Evolutionary conservation across 2,113 vertebrate species (phyloP), one percentile per base, ranked within the genome.

Genomic region (Lutjanus erythropterus): DNA sequence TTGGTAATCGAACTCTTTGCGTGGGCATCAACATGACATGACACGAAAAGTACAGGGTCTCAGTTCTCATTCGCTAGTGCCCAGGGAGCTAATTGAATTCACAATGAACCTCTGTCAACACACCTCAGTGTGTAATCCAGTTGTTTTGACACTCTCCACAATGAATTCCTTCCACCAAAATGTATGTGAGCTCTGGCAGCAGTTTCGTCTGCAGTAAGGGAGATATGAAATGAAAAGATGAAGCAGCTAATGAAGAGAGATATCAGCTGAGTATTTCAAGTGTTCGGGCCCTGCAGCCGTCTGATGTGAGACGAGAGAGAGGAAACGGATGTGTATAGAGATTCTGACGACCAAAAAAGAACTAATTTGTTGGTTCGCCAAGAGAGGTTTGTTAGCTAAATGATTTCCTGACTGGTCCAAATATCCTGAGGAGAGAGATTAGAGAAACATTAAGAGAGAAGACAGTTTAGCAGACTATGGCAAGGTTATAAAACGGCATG

Each of bases 141-240:
- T 74, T 84, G 68, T 65, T 76, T 52, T 78, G 76, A 85, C 83
- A 84, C 41, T 67, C 70, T 49, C 33, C 9, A 47, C 29, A 68
- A 64, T 73, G n/a, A 42, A 66, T 44, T 56, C 35, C 35, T 42
- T 67, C 55, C 5, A 6, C 23, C 31, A 27, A 19, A 53, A 25
- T 25, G 21, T 18, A 21, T 15, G 37, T 25, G n/a, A n/a, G n/a
- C 11, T 49, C 9, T 41, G 15, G 46, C 64, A 14, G 55, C n/a
- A 14, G 35, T 4, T 47, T 21, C n/a, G 68, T 76, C 80, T 9
- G 6, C 16, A 0, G 2, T 12, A 35, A 31, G 41, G 37, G 23
- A 41, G 53, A 35, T 21, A 27, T 4, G 9, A 73, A 76, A 69
- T 21, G 35, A 42, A 67, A 69, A 19, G 27, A 68, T 50, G 41